Evolutionary conservation across 2,888 invertebrate species (phyloP).

Genomic region (Plagodis dolabraria): DNA sequence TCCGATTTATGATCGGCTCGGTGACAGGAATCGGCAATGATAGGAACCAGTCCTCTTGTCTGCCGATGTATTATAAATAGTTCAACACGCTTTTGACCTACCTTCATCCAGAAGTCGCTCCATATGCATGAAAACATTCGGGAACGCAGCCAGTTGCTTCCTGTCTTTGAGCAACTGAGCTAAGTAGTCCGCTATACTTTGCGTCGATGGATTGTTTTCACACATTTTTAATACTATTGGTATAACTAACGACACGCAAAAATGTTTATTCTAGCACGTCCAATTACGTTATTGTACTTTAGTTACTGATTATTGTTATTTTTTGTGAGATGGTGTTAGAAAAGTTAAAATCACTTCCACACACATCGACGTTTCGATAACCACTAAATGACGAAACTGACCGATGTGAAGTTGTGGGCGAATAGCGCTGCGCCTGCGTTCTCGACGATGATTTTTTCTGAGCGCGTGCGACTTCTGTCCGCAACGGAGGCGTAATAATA

Average conservation of each 20-base stretch:
- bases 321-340: slow-evolving; percentile 82
- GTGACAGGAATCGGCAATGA: slow-evolving; percentile 69
- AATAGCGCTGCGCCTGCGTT: slow-evolving; percentile 81
- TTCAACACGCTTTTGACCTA: slow-evolving; percentile 80
- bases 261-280: slow-evolving; percentile 76
- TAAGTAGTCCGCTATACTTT: slow-evolving; percentile 99
- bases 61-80: slow-evolving; percentile 61
- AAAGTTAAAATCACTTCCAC: slow-evolving; percentile 84
- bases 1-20: slow-evolving; percentile 75
- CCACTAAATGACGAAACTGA: slow-evolving; percentile 82
- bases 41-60: slow-evolving; percentile 53
- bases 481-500: slow-evolving; percentile 80
- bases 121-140: slow-evolving; percentile 99
- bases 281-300: slow-evolving; percentile 76
- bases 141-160: slow-evolving; percentile 99
- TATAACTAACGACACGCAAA: slow-evolving; percentile 74
- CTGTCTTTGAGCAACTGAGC: slow-evolving; percentile 99
- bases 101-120: slow-evolving; percentile 99
- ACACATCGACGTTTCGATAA: slow-evolving; percentile 82
- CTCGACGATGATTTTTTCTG: slow-evolving; percentile 77
- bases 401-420: slow-evolving; percentile 84
- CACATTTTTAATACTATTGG: slow-evolving; percentile 80
- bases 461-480: slow-evolving; percentile 79
- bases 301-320: slow-evolving; percentile 82
- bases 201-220: slow-evolving; percentile 90